These are phyloP conservation scores for Drosophila littoralis DNA, from an alignment of 1,140 invertebrate species.

Conservation along the genomic window DNA sequence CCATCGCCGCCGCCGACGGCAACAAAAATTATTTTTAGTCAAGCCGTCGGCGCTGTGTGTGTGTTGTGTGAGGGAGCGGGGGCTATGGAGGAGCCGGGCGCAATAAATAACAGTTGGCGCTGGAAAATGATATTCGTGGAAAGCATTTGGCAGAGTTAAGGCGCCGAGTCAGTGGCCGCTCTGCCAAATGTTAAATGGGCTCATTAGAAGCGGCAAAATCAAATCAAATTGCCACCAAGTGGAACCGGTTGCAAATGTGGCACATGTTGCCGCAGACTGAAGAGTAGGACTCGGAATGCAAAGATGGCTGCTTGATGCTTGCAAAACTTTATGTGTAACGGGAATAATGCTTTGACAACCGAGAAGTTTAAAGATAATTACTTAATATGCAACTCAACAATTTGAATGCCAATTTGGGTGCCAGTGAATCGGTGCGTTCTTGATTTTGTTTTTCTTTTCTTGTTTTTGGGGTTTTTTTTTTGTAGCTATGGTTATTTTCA, in stretches of 20 bases:
- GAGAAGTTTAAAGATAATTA: conserved; percentile 1
- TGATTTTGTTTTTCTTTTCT: not conserved
- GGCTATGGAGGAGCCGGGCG: conserved; percentile 3
- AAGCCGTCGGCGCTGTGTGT: conserved; percentile 11
- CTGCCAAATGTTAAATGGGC: conserved; percentile 69
- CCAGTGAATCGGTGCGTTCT: not conserved
- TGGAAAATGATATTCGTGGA: conserved; percentile 23
- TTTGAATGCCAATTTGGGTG: conserved; percentile 7
- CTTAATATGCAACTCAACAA: conserved; percentile 25
- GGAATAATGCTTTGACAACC: conserved; percentile 5
- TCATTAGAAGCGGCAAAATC: conserved; percentile 61
- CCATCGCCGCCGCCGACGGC: conserved; percentile 1
- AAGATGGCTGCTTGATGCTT: not conserved
- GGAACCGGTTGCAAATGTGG: conserved; percentile 5
- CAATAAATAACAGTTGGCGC: conserved; percentile 61
- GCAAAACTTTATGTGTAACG: conserved; percentile 5
- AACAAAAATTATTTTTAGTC: conserved; percentile 62
- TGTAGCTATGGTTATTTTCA: no score
- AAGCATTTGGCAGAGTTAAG: conserved; percentile 24
- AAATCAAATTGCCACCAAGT: conserved; percentile 55
- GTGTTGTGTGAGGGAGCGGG: not conserved
- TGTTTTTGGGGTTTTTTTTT: not conserved
- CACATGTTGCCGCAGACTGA: not conserved
- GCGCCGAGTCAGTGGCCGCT: conserved; percentile 9
- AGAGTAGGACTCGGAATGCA: not conserved